These are phyloP conservation scores for Chymomyza caudatula DNA, from an alignment of 2,888 invertebrate species.

Conservation along the genomic window DNA sequence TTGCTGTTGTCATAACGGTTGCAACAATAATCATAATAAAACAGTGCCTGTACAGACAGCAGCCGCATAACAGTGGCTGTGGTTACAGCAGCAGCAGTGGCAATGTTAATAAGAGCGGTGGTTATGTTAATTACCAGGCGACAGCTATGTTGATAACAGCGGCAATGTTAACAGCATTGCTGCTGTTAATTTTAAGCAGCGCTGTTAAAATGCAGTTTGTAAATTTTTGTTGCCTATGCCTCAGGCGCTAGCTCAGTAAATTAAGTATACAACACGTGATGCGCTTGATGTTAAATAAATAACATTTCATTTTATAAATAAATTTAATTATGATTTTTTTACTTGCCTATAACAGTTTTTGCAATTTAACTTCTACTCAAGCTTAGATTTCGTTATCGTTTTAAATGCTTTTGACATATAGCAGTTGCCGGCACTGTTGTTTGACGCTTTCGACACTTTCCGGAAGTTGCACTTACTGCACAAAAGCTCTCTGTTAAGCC, in stretches of 20 bases:
- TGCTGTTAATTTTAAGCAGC: no score
- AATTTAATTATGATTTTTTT: no score
- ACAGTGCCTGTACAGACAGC: background rate
- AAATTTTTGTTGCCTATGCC: conserved; percentile 25
- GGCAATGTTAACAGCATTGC: no score
- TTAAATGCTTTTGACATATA: background rate
- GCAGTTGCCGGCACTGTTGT: conserved; percentile 13
- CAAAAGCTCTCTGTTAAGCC: conserved; percentile 61
- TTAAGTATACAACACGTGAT: background rate
- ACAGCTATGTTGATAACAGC: no score
- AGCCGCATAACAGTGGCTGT: conserved; percentile 11
- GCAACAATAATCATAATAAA: background rate
- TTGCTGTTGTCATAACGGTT: background rate
- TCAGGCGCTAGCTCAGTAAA: background rate
- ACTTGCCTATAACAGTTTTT: background rate
- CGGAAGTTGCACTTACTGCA: conserved; percentile 55
- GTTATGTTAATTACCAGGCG: background rate
- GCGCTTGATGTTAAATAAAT: no score
- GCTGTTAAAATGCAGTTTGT: background rate
- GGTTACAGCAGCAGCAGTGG: conserved; percentile 8
- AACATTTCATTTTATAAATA: no score
- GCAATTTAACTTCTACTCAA: no score
- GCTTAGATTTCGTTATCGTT: background rate
- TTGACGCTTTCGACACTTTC: conserved; percentile 45
- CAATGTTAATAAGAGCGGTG: background rate